These are phyloP conservation scores for Darevskia nairensis DNA, from an alignment of 2,797 vertebrate genomes.

Conservation along the genomic window DNA sequence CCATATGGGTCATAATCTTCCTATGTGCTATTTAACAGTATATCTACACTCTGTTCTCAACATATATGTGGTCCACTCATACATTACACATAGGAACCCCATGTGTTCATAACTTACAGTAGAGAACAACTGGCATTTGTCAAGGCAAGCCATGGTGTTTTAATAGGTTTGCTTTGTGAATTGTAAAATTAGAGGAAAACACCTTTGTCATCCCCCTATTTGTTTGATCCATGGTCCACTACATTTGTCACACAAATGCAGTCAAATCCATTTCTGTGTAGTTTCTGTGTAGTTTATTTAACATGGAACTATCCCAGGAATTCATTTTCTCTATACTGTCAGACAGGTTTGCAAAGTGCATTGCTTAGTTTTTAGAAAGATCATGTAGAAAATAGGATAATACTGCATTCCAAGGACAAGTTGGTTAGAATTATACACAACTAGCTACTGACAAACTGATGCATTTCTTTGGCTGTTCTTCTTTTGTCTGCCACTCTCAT, in stretches of 20 bases:
- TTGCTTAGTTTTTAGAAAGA: slow-evolving; percentile 36
- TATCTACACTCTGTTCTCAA: slow-evolving; percentile 29
- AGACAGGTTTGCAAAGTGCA: slow-evolving; percentile 57
- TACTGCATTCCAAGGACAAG: slow-evolving; percentile 37
- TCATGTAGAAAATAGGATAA: slow-evolving; percentile 33
- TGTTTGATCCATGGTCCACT: slow-evolving; percentile 17
- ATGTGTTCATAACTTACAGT: slow-evolving; percentile 3
- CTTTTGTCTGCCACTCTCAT: slow-evolving; percentile 38
- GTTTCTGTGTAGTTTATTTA: not conserved
- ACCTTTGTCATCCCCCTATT: not conserved
- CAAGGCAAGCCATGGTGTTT: slow-evolving; percentile 32
- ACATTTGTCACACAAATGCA: not conserved
- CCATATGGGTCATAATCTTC: not conserved
- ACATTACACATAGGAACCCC: not conserved
- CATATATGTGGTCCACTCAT: not conserved
- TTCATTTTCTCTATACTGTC: slow-evolving; percentile 37
- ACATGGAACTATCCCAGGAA: slow-evolving; percentile 27
- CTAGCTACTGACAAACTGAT: slow-evolving; percentile 38
- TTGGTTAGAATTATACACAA: not conserved
- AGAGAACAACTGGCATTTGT: slow-evolving; percentile 30
- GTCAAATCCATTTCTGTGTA: not conserved
- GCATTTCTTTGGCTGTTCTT: not conserved
- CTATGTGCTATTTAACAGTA: slow-evolving; percentile 54
- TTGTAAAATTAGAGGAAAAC: slow-evolving; percentile 42
- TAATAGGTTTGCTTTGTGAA: slow-evolving; percentile 41